Conservation (phyloP, 2,797 vertebrate species). For the Melanotaenia boesemani region DNA sequence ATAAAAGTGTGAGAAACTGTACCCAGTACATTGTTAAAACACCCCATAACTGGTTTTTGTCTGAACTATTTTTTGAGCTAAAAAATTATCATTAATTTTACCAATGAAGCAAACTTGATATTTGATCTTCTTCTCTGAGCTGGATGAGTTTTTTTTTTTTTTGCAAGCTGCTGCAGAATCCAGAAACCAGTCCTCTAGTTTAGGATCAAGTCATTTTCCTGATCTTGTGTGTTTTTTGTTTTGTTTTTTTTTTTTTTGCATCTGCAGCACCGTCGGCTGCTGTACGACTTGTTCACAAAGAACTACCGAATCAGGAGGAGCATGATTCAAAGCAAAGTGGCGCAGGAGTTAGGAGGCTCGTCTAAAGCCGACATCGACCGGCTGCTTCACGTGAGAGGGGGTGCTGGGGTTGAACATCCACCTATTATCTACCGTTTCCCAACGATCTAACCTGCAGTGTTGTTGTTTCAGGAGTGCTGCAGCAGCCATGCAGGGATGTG, state of each 20-base stretch:
- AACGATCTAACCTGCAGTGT: conserved; percentile 2
- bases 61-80: too few species aligned
- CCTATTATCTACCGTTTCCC: background rate
- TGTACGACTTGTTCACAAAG: conserved; percentile 94
- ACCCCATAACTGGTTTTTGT: too few species aligned
- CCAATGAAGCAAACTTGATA: too few species aligned
- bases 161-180: background rate
- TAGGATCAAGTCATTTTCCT: background rate
- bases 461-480: conserved; percentile 91
- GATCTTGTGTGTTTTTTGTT: background rate
- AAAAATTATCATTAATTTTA: too few species aligned
- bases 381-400: conserved; percentile 89
- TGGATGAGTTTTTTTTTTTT: too few species aligned
- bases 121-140: too few species aligned
- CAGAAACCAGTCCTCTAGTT: background rate
- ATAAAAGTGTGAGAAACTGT: background rate
- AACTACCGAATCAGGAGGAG: conserved; percentile 91
- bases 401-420: fast-evolving
- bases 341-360: conserved; percentile 90
- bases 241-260: too few species aligned
- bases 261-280: conserved; percentile 90
- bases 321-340: conserved; percentile 86
- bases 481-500: conserved; percentile 94
- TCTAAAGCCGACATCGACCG: conserved; percentile 93
- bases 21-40: too few species aligned